These are phyloP conservation scores for Cataglyphis altisquamis DNA, from an alignment of 2,888 invertebrate species.

Conservation along the genomic window DNA sequence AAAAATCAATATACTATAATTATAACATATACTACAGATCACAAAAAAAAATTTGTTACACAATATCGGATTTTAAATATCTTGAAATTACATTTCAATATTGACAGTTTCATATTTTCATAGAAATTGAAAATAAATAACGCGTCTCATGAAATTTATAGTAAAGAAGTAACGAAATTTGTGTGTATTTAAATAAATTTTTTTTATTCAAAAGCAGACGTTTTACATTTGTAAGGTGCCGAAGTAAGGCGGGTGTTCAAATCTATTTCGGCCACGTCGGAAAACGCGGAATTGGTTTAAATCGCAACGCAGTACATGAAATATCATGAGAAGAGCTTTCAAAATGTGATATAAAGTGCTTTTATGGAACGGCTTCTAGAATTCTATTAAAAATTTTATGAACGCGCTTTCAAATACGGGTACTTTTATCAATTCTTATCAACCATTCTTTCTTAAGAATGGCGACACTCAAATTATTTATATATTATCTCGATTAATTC, in stretches of 20 bases:
- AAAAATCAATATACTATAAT: background rate
- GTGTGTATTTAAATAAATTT: background rate
- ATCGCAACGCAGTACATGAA: slow-evolving; percentile 5
- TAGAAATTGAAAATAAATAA: slow-evolving; percentile 28
- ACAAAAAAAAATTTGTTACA: slow-evolving; percentile 21
- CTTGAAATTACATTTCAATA: slow-evolving; percentile 31
- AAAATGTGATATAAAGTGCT: slow-evolving; percentile 9
- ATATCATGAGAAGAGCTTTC: slow-evolving; percentile 4
- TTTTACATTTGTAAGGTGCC: background rate
- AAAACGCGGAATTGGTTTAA: slow-evolving; percentile 16
- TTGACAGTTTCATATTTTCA: background rate
- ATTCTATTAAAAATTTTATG: slow-evolving; percentile 29
- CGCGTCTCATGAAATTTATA: background rate
- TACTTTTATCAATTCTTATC: background rate
- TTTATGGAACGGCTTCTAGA: slow-evolving; percentile 13
- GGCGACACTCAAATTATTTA: background rate
- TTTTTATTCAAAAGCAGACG: background rate
- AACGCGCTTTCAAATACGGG: slow-evolving; percentile 5
- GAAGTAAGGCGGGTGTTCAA: slow-evolving; percentile 8
- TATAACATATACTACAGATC: background rate
- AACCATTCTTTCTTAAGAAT: background rate
- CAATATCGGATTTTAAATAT: slow-evolving; percentile 10
- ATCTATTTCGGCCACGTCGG: slow-evolving; percentile 16
- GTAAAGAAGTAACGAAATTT: background rate
- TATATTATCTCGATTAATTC: slow-evolving; percentile 14